Conservation (phyloP, 1,140 invertebrate species). For the Drosophila malerkotliana region DNA sequence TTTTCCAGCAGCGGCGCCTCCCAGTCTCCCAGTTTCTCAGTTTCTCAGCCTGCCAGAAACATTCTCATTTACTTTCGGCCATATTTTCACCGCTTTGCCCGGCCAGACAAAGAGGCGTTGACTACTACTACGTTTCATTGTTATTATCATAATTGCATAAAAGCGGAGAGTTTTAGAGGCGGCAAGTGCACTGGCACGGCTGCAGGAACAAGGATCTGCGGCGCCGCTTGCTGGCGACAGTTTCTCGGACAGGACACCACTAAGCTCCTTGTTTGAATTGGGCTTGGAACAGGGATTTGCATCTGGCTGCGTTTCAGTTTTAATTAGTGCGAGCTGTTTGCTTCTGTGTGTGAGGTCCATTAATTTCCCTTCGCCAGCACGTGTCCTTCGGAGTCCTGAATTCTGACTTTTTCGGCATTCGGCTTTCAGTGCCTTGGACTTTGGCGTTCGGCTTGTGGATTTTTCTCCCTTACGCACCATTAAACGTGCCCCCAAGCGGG, state of each 20-base stretch:
- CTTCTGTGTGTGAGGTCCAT: conserved; percentile 29
- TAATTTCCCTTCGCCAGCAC: conserved; percentile 45
- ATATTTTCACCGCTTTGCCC: conserved; percentile 14
- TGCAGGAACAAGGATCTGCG: conserved; percentile 5
- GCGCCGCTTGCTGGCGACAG: conserved; percentile 54
- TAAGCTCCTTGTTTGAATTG: conserved; percentile 28
- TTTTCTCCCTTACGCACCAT: conserved; percentile 61
- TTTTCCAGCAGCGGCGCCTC: conserved; percentile 33
- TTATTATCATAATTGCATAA: conserved; percentile 81
- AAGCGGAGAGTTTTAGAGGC: conserved; percentile 36
- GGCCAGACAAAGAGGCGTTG: conserved; percentile 40
- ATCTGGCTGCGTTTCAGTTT: conserved; percentile 46
- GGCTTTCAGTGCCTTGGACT: background rate
- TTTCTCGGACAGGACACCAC: conserved; percentile 24
- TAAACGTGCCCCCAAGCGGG: conserved; percentile 46
- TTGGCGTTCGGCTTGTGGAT: background rate
- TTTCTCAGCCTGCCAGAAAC: conserved; percentile 10
- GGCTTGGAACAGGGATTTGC: conserved; percentile 2
- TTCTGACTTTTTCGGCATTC: background rate
- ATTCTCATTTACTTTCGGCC: conserved; percentile 37
- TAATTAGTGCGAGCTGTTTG: conserved; percentile 58
- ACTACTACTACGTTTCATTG: conserved; percentile 55
- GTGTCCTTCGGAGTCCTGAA: conserved; percentile 23
- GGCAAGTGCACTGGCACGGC: background rate
- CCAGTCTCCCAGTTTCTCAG: conserved; percentile 1